Evolutionary conservation across 2,888 invertebrate genomes (phyloP), one percentile per base, ranked within the genome.

Genomic region (Drosophila seclusa): DNA sequence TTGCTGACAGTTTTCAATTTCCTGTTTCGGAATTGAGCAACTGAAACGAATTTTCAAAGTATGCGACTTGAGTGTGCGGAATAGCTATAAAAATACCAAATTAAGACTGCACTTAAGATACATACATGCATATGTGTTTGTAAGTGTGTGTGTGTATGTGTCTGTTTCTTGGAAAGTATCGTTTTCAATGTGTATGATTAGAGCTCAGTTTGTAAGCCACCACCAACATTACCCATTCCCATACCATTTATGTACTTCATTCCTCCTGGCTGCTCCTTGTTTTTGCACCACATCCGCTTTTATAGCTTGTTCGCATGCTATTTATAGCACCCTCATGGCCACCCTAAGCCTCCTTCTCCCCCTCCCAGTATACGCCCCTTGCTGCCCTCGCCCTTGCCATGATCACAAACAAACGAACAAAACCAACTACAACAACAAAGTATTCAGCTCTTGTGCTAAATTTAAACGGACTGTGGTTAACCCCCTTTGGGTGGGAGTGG

Each of bases 321-420:
- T 82, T 82, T 82, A 76, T 82, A 82, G 82, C 70, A 76, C 73
- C 82, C 85, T 64, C 81, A 68, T 69, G 80, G 70, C 68, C 77
- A 80, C 73, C 77, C 80, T 75, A 66, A 36, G 36, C 6, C n/a
- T 0, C 3, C 4, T 6, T 0, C 16, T 7, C 4, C 2, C 3
- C 10, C 11, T 5, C 63, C 45, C 75, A 48, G 27, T 34, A 18
- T 34, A 80, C 77, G 81, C 81, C 72, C 76, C 80, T 68, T 36
- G 2, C 2, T 24, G 78, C 81, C 77, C 76, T 80, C 65, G 32
- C 21, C 16, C 24, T 16, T 38, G 31, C 2, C 59, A 53, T 45
- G 76, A 78, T 71, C 72, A 42, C 21, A 68, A 24, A 34, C 18
- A 31, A 18, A 29, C 34, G 18, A 32, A 52, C 13, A 49, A 50